Base-by-base conservation (phyloP, 2,888 invertebrate species). In the Operophtera brumata region DNA sequence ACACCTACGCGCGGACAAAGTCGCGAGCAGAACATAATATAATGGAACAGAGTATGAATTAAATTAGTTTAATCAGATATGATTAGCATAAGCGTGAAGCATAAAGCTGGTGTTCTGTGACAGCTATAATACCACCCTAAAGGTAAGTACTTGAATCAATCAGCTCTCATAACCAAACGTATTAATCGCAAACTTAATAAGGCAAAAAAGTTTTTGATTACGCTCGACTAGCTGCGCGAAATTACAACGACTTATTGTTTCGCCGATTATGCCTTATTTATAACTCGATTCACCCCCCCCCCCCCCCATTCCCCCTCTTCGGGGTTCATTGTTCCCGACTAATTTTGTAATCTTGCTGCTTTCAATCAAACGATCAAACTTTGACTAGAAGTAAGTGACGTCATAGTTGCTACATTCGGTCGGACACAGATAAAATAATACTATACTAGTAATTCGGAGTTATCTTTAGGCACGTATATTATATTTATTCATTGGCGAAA, bases 161-260 rank as follows among this genome's bases (percentile, higher is more conserved):
- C 51, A 46, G 47, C 42, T 53, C 37, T 37, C 25, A 43, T 30
- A 56, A 47, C 45, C 41, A 36, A 44, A 47, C 43, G 40, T 56
- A 45, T 56, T 49, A 48, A 57, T 57, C 54, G 39, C 13, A 41
- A 52, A 48, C 52, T 61, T 62, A 65, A 65, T 54, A 65, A 59
- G 57, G 56, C 50, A 51, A 61, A 61, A 57, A 58, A 59, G 59
- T 59, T 61, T 65, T 56, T 53, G 66, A 66, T 64, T 66, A 64
- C 66, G 69, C 62, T 65, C 61, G 63, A 63, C 65, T 68, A 69
- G 65, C 65, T 65, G 63, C 64, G 67, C 61, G 53, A 69, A 68
- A 71, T 68, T 68, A 66, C 61, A 70, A 69, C 69, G 70, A 68
- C 69, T 66, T 64, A 72, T 73, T 73, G 71, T 73, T 67, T 53